Percentiles rank a stretch among this genome's conserved stretches.
Evolutionary conservation across 2,888 invertebrate species (phyloP).

Genomic region (Sesia apiformis): DNA sequence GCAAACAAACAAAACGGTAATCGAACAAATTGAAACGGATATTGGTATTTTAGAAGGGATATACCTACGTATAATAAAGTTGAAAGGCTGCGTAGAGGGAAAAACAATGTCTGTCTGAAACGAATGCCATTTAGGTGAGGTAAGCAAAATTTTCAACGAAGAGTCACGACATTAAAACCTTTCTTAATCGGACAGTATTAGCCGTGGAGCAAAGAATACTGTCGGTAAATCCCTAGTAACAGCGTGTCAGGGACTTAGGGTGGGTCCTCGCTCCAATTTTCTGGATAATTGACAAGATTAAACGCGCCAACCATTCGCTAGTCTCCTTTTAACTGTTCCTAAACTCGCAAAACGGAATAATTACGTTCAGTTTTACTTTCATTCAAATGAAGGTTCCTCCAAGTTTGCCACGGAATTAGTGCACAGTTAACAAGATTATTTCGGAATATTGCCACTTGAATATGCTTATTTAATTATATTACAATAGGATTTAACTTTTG

Average conservation of each 20-base stretch:
- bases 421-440: conserved; percentile 28
- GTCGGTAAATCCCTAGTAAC: conserved; percentile 21
- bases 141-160: neutral
- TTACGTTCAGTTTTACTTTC: conserved; percentile 39
- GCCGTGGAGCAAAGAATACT: neutral
- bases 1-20: too few relatives aligned
- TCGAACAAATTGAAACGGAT: too few relatives aligned
- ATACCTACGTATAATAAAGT: too few relatives aligned
- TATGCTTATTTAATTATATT: conserved; percentile 11
- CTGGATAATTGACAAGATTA: conserved; percentile 55
- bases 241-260: conserved; percentile 19
- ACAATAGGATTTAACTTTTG: conserved; percentile 6
- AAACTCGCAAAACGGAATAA: conserved; percentile 41
- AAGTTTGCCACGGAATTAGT: conserved; percentile 22
- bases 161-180: conserved; percentile 6
- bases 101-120: too few relatives aligned
- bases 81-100: too few relatives aligned
- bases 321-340: conserved; percentile 35
- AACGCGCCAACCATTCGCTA: conserved; percentile 35
- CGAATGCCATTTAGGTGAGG: too few relatives aligned
- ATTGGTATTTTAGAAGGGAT: too few relatives aligned
- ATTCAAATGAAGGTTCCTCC: conserved; percentile 38
- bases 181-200: conserved; percentile 7
- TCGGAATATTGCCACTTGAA: conserved; percentile 21
- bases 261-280: conserved; percentile 34